A percentile compares a stretch with the other conserved stretches of the same genome.
Evolutionary conservation across 2,888 invertebrate genomes (phyloP).

Genomic region (Erynnis tages): DNA sequence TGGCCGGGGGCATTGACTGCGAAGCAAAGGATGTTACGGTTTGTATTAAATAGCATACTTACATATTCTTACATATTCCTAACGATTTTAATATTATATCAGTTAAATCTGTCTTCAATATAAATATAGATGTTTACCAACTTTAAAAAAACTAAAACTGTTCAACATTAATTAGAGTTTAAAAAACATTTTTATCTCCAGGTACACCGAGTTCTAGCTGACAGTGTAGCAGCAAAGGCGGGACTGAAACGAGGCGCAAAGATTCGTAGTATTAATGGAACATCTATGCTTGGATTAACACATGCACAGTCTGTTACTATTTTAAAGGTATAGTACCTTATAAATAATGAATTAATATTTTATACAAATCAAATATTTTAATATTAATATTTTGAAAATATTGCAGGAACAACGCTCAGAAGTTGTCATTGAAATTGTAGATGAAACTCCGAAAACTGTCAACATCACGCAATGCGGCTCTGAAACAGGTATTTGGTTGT

Average conservation of each 20-base stretch:
- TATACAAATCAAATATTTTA: background rate
- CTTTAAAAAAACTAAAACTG: too few species aligned
- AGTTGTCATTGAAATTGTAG: constrained; percentile 88
- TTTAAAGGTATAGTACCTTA: constrained; percentile 86
- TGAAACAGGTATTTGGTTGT: constrained; percentile 67
- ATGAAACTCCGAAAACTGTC: constrained; percentile 61
- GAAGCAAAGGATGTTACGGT: constrained; percentile 96
- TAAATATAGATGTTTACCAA: too few species aligned
- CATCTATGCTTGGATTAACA: constrained; percentile 89
- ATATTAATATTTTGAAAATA: background rate
- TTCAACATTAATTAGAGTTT: too few species aligned
- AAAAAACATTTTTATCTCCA: constrained; percentile 53
- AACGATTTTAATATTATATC: too few species aligned
- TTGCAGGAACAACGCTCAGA: constrained; percentile 88
- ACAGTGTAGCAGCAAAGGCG: constrained; percentile 93
- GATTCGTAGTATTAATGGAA: constrained; percentile 94
- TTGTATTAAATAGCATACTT: too few species aligned
- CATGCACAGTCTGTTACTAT: constrained; percentile 93
- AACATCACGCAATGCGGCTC: constrained; percentile 61
- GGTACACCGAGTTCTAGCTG: constrained; percentile 93
- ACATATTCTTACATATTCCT: too few species aligned
- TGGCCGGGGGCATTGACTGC: constrained; percentile 94
- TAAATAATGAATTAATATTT: background rate
- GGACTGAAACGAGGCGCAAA: constrained; percentile 94
- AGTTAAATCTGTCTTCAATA: too few species aligned